Base-by-base conservation (phyloP, 2,888 invertebrate species). In the Galeruca laticollis region DNA sequence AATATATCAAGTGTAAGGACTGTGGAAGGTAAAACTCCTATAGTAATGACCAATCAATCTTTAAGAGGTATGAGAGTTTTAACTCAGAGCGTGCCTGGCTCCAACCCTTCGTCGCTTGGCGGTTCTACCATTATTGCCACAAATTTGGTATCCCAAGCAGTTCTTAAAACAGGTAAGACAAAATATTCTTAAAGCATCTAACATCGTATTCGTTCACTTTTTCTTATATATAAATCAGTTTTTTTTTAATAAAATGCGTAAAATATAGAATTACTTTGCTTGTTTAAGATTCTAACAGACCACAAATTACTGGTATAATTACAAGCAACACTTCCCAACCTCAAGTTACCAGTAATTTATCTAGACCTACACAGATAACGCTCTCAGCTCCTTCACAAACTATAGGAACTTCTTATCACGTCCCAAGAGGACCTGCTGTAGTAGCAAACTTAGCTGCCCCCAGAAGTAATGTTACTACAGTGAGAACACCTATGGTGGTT, bases 391-490 rank as follows among this genome's bases (percentile, higher is more conserved):
- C 81, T 15, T 69, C 82, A 18, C 82, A 84, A 20, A 80, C 83
- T 9, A 80, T 83, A n/a, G 84, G 84, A 52, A 77, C 84, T 10
- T 82, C 84, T 15, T 86, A 84, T 75, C 86, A 86, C 78, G 86
- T 86, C 6, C 86, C 86, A 8, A 79, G 89, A 69, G 93, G 93
- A 1, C 89, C 93, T 15, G 93, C 93, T 0, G 92, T 92, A 11
- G 93, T 93, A 2, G 93, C 93, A 0, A 93, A 91, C 73, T 88
- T 93, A 20, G 90, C 93, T 11, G 90, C 92, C 8, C 90, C 93
- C 0, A 88, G 93, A 66, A 87, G 88, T 40, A 88, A 89, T 69
- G 90, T 92, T 5, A 88, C 90, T 13, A 81, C 83, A 57, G 84
- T 86, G 13, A 78, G 86, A 64, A 80, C 83, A 11, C 84, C 85